phyloP scores from a whole-genome alignment of 1,140 invertebrate species.

The Drosophila pseudoananassae region DNA sequence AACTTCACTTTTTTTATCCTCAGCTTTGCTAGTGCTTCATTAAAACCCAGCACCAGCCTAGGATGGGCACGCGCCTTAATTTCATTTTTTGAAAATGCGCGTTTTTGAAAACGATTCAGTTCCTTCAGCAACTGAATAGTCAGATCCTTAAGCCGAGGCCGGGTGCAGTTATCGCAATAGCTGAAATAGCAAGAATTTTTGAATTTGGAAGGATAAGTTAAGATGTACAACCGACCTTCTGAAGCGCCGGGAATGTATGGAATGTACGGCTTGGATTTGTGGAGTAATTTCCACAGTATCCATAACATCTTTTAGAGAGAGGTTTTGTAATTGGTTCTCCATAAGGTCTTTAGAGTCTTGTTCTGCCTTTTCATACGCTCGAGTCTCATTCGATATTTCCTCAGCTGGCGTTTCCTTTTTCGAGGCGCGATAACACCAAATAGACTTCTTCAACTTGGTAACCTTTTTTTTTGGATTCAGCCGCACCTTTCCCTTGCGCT shows the following conservation, averaged over 20 bases:
- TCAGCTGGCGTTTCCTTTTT: conserved; percentile 12
- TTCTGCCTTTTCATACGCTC: background rate
- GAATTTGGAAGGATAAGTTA: background rate
- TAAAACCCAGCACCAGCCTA: conserved; percentile 86
- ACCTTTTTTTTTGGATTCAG: conserved; percentile 46
- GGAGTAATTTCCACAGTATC: background rate
- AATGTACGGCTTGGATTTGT: background rate
- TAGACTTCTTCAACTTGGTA: conserved; percentile 53
- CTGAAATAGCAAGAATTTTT: conserved; percentile 14
- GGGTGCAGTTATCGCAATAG: conserved; percentile 80
- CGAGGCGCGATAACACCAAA: conserved; percentile 38
- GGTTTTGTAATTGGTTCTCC: conserved; percentile 12
- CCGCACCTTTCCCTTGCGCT: conserved; percentile 64
- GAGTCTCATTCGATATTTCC: background rate
- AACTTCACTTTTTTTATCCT: conserved; percentile 86
- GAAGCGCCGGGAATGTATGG: conserved; percentile 67
- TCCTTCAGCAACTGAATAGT: conserved; percentile 84
- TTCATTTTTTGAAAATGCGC: conserved; percentile 86
- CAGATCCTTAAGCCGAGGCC: conserved; percentile 47
- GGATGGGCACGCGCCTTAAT: conserved; percentile 86
- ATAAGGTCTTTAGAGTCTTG: background rate
- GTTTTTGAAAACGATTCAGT: conserved; percentile 87
- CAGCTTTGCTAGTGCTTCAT: conserved; percentile 86
- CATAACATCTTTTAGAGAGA: conserved; percentile 7
- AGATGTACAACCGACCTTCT: conserved; percentile 47